Percentiles rank a stretch among this genome's conserved stretches.
These are phyloP conservation scores for Aphrophora alni DNA, from an alignment of 2,888 invertebrate species.

Conservation along the genomic window DNA sequence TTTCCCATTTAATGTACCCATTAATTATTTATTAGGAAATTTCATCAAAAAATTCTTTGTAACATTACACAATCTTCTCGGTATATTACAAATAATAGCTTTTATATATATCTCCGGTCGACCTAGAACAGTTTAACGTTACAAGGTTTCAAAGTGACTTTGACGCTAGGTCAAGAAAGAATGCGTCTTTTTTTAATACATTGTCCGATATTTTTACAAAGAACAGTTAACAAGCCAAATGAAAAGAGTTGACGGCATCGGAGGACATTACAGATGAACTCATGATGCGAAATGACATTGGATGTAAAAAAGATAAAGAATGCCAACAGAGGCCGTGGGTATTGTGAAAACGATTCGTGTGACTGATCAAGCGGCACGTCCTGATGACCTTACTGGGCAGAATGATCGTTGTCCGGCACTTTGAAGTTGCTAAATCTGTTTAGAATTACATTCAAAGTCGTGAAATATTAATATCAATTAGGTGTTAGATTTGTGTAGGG, in stretches of 20 bases:
- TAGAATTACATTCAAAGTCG: neutral
- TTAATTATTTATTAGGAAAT: too few relatives aligned
- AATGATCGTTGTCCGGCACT: neutral
- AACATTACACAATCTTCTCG: too few relatives aligned
- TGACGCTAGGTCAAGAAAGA: neutral
- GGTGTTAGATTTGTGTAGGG: too few relatives aligned
- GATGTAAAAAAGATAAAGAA: too few relatives aligned
- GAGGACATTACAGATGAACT: neutral
- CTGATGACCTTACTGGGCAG: neutral
- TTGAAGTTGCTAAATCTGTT: neutral
- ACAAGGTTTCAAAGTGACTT: neutral
- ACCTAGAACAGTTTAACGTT: too few relatives aligned
- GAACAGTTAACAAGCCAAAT: too few relatives aligned
- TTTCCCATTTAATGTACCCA: too few relatives aligned
- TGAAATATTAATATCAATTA: too few relatives aligned
- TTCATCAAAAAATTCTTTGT: too few relatives aligned
- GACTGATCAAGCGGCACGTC: neutral
- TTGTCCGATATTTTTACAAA: neutral
- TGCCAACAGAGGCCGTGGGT: neutral
- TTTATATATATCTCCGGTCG: too few relatives aligned
- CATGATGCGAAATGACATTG: neutral
- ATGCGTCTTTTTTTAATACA: neutral
- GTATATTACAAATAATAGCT: too few relatives aligned
- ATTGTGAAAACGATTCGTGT: neutral
- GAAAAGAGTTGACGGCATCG: neutral